Evolutionary conservation across 1,140 invertebrate species (phyloP).

Genomic region (Caenorhabditis latens): DNA sequence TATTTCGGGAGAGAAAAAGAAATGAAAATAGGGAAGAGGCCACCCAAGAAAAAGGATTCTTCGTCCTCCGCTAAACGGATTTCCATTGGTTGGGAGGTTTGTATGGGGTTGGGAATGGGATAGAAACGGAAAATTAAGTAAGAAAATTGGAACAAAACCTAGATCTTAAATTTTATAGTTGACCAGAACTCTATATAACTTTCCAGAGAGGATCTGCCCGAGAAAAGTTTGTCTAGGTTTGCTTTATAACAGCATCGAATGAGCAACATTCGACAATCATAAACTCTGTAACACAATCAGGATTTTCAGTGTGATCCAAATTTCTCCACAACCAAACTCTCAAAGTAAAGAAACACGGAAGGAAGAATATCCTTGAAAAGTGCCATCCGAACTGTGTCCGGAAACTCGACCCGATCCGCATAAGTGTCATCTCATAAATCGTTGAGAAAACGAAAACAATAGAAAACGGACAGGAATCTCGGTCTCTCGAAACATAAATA

Average conservation of each 20-base stretch:
- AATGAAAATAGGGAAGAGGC: neutral
- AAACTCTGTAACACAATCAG: no score
- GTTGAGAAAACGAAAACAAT: slow-evolving; percentile 21
- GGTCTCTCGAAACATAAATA: slow-evolving; percentile 25
- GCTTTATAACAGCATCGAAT: no score
- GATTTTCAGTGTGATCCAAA: no score
- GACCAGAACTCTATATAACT: no score
- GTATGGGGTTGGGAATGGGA: slow-evolving; percentile 1
- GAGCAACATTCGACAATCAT: no score
- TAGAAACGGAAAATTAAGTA: neutral
- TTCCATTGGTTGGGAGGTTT: slow-evolving; percentile 10
- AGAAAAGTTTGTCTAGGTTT: no score
- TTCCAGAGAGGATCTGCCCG: no score
- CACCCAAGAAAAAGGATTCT: slow-evolving; percentile 4
- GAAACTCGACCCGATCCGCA: slow-evolving; percentile 15
- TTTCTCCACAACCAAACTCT: no score
- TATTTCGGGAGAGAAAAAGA: neutral
- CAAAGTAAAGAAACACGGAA: neutral
- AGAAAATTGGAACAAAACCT: neutral
- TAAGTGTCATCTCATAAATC: slow-evolving; percentile 45
- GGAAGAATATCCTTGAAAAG: neutral
- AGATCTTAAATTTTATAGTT: no score
- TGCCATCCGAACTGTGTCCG: slow-evolving; percentile 38
- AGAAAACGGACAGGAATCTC: neutral
- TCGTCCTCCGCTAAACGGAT: slow-evolving; percentile 37